These are phyloP conservation scores for Oreamnos americanus DNA, from an alignment of 2,113 vertebrate genomes.

Conservation along the genomic window DNA sequence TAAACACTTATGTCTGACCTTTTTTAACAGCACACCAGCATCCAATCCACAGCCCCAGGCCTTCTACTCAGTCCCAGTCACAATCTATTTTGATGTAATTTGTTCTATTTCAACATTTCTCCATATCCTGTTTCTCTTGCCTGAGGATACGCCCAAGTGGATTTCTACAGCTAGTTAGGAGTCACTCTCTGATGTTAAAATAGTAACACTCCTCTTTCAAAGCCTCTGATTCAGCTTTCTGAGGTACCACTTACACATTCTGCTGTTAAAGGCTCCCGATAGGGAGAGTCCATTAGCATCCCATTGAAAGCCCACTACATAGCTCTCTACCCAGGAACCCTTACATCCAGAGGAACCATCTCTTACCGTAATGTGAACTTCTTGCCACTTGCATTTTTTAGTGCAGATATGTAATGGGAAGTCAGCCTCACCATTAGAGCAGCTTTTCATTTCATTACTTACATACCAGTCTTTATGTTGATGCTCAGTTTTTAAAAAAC, in stretches of 20 bases:
- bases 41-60: neutral
- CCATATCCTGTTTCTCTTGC: neutral
- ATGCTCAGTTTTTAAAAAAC: neutral
- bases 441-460: constrained; percentile 35
- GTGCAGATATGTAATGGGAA: neutral
- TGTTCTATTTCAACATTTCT: constrained; percentile 40
- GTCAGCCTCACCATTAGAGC: neutral
- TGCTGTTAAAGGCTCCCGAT: neutral
- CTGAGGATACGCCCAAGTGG: neutral
- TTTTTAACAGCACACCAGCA: neutral
- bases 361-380: neutral
- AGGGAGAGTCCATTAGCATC: neutral
- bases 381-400: neutral
- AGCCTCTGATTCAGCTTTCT: neutral
- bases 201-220: constrained; percentile 14
- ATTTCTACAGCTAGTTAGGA: constrained; percentile 13
- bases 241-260: neutral
- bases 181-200: constrained; percentile 39
- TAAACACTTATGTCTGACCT: neutral
- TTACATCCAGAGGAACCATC: neutral
- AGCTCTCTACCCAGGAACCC: neutral
- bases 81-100: constrained; percentile 37
- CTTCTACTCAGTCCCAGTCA: neutral
- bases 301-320: neutral
- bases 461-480: neutral